A percentile compares a stretch with the other conserved stretches of the same genome.
Evolutionary conservation across 92 coral and sea anemone species (phyloP).

Genomic region (Porites evermanni): DNA sequence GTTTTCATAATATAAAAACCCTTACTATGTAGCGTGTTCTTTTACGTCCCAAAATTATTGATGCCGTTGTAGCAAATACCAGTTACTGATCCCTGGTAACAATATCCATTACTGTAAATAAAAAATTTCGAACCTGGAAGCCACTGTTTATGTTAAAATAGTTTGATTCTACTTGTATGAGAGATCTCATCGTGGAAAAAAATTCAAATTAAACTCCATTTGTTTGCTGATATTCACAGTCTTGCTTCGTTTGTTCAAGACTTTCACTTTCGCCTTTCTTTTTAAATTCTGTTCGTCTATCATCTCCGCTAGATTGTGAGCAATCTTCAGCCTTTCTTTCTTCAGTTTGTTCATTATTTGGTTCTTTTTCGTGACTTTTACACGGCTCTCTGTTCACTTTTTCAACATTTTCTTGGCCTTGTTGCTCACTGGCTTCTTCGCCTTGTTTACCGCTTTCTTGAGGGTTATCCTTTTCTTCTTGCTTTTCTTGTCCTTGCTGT

Average conservation of each 20-base stretch:
- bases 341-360: not conserved
- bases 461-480: not conserved
- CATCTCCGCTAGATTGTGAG: not conserved
- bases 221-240: not conserved
- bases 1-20: not conserved
- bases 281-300: not conserved
- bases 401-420: not conserved
- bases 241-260: not conserved
- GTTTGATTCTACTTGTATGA: not conserved
- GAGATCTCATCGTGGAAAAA: not conserved
- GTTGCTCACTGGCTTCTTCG: not conserved
- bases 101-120: not conserved
- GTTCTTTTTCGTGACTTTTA: not conserved
- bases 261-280: not conserved
- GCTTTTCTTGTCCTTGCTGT: no score
- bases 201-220: conserved; percentile 2
- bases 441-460: not conserved
- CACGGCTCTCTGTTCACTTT: not conserved
- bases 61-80: no score
- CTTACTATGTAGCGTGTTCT: not conserved
- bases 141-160: not conserved
- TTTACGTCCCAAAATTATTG: not conserved
- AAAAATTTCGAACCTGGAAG: not conserved
- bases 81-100: not conserved
- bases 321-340: not conserved